phyloP scores from a whole-genome alignment of 1,140 invertebrate species.

The Tetramorium parvispinum region DNA sequence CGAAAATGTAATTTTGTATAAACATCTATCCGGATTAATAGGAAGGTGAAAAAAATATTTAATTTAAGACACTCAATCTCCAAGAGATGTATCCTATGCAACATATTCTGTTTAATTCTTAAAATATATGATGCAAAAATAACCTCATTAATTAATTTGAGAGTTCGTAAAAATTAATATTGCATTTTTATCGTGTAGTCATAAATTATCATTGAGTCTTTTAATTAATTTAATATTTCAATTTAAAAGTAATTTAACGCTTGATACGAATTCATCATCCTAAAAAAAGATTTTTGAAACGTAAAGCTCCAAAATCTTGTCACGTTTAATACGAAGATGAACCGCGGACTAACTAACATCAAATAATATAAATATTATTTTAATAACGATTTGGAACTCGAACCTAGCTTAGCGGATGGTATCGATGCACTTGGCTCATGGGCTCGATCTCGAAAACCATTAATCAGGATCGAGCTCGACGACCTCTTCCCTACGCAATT shows the following conservation, averaged over 20 bases:
- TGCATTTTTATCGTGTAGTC: not conserved
- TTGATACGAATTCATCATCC: not conserved
- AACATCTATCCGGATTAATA: not conserved
- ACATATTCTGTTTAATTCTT: not conserved
- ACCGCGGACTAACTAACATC: not conserved
- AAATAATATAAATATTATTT: not conserved
- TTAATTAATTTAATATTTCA: not conserved
- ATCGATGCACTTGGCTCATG: slow-evolving; percentile 60
- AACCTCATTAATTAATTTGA: not conserved
- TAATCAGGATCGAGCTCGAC: slow-evolving; percentile 78
- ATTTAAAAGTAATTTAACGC: not conserved
- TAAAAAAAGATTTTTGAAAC: not conserved
- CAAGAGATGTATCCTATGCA: not conserved
- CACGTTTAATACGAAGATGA: not conserved
- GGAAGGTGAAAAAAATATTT: not conserved
- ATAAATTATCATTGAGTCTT: not conserved
- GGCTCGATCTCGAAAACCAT: slow-evolving; percentile 70
- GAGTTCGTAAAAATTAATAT: not conserved
- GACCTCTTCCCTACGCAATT: slow-evolving; percentile 61
- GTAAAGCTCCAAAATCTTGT: not conserved
- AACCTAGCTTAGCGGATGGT: not conserved
- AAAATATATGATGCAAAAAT: not conserved
- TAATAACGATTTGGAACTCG: not conserved
- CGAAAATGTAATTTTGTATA: not conserved
- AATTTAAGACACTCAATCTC: not conserved